Base-by-base conservation (phyloP, 1,140 invertebrate genomes). In the Sesamia nonagrioides region DNA sequence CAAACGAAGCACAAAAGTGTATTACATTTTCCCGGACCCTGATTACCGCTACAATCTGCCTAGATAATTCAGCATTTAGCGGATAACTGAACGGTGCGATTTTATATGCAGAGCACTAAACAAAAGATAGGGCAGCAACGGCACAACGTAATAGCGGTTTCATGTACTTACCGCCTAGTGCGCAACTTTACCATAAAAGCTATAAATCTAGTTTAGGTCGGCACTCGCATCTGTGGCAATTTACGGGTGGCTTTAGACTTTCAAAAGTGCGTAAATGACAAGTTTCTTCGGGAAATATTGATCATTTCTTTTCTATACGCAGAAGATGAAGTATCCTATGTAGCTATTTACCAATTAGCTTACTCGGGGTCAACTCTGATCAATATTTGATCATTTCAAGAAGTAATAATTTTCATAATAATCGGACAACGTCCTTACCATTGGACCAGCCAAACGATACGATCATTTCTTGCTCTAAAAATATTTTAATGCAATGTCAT, bases 161-260 rank as follows among this genome's bases (percentile, higher is more conserved):
- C 63, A 50, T 68, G 63, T 68, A 50, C 63, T 68, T 8, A 6
- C 63, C 42, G 63, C n/a, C n/a, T 21, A 68, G 63, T 48, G 63
- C 21, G 18, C 18, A 68, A 68, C 63, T 68, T 68, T 48, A 15
- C 5, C 63, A 68, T n/a, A 68, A 68, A 18, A 68, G 18, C 63
- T 50, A 68, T 68, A 68, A 68, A 68, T 68, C 63, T 68, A 68
- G 63, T 68, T 68, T 48, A 68, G 63, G 63, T 50, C 6, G 13
- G 35, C 35, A 15, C 60, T 68, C 63, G 5, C 63, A 68, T 68
- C 18, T 48, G 42, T 33, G 21, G 7, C 18, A 48, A 27, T 48
- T 68, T 50, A 68, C 42, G 63, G 63, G 33, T 35, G 35, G n/a
- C n/a, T 56, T 2, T 60, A 42, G n/a, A 11, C 27, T 13, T 42